phyloP scores from a whole-genome alignment of 2,888 invertebrate species.

The Leptura quadrifasciata region DNA sequence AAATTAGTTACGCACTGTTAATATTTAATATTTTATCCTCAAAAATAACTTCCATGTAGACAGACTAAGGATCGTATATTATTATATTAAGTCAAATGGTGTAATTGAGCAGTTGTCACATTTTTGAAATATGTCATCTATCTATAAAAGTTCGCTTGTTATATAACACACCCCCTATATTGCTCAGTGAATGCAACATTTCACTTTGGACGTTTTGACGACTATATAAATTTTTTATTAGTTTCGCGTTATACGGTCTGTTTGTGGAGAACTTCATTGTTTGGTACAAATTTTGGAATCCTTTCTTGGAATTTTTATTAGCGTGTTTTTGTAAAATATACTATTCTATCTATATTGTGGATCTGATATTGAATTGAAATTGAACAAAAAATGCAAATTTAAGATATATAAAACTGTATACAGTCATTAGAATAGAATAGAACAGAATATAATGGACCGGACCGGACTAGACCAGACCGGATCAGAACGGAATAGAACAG shows the following conservation, averaged over 20 bases:
- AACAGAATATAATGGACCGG: no score
- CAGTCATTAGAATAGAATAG: no score
- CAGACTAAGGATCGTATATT: not conserved
- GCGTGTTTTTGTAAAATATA: not conserved
- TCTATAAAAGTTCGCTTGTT: constrained; percentile 40
- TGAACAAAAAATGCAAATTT: no score
- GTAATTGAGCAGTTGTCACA: constrained; percentile 23
- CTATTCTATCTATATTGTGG: not conserved
- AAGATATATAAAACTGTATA: no score
- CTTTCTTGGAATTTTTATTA: constrained; percentile 19
- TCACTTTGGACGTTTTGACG: constrained; percentile 58
- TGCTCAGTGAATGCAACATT: constrained; percentile 31
- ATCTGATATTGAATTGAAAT: no score
- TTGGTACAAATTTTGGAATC: constrained; percentile 33
- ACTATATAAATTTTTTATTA: constrained; percentile 67
- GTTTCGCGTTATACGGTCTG: constrained; percentile 54
- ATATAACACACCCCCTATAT: constrained; percentile 46
- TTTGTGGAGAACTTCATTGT: constrained; percentile 41
- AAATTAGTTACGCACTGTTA: not conserved
- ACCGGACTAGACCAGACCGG: no score
- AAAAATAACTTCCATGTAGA: constrained; percentile 4
- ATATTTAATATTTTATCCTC: constrained; percentile 4
- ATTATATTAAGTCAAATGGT: constrained; percentile 22
- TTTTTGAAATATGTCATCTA: constrained; percentile 25
- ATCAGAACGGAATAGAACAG: no score